Percentiles rank a stretch among this genome's conserved stretches.
Conservation (phyloP, 2,113 vertebrate genomes). For the Cygnus atratus region DNA sequence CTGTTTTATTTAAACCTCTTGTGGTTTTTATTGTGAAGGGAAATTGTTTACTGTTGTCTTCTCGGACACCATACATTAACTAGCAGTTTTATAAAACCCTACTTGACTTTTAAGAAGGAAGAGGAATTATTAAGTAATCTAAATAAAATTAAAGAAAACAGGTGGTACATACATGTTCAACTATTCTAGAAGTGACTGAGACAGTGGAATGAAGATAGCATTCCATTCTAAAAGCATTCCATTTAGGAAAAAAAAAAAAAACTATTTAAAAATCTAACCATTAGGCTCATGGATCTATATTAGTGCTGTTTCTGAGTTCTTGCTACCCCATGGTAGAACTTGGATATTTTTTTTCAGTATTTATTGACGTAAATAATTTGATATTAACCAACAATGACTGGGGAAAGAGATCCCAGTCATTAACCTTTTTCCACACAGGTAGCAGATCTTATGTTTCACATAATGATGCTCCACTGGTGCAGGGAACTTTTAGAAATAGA, state of each 20-base stretch:
- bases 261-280: background rate
- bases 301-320: background rate
- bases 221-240: background rate
- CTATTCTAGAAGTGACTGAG: background rate
- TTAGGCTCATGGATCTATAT: background rate
- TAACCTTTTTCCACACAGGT: background rate
- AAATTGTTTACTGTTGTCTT: background rate
- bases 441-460: background rate
- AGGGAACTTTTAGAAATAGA: background rate
- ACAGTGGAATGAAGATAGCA: background rate
- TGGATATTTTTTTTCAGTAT: background rate
- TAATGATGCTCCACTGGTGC: background rate
- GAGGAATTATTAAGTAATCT: background rate
- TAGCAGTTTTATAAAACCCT: background rate
- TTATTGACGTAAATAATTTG: background rate
- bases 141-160: background rate
- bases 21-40: background rate
- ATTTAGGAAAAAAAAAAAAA: background rate
- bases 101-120: background rate
- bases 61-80: background rate
- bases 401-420: background rate
- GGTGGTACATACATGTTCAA: background rate
- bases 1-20: background rate
- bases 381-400: background rate
- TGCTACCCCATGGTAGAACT: background rate